These are phyloP conservation scores for Masnerella sp. DNA, from an alignment of 2,888 invertebrate species.

Conservation along the genomic window DNA sequence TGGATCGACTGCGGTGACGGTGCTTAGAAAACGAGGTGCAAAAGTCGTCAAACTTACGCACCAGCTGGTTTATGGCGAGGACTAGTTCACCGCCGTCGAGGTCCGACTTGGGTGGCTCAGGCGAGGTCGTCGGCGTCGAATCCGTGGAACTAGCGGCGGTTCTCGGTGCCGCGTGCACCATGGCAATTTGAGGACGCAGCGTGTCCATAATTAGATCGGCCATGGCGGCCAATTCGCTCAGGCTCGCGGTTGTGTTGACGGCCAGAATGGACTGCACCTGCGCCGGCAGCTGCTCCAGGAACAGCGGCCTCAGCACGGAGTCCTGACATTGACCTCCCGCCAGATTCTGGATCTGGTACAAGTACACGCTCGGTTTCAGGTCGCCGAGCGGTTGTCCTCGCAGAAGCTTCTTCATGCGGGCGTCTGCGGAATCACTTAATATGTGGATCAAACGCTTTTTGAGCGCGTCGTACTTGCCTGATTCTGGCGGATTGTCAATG, in stretches of 20 bases:
- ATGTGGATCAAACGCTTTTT: background rate
- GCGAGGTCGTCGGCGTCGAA: no score
- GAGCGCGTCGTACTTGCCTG: slow-evolving; percentile 4
- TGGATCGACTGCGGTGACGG: no score
- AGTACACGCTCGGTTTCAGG: slow-evolving; percentile 21
- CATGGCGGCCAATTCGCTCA: background rate
- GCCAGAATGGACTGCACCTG: slow-evolving; percentile 13
- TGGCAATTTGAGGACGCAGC: background rate
- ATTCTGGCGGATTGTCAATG: slow-evolving; percentile 1
- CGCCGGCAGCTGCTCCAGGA: slow-evolving; percentile 9
- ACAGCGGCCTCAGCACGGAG: background rate
- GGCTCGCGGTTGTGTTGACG: background rate
- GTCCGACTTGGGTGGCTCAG: no score
- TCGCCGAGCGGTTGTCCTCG: slow-evolving; percentile 11
- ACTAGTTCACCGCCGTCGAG: no score
- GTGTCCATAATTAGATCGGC: slow-evolving; percentile 16
- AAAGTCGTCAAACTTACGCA: no score
- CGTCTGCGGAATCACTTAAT: background rate
- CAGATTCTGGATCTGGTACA: slow-evolving; percentile 13
- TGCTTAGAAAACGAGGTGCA: no score
- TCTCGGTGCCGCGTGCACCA: no score
- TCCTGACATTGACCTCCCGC: slow-evolving; percentile 13
- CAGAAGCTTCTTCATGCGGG: slow-evolving; percentile 12
- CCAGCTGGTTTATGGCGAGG: no score
- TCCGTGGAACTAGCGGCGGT: no score